A percentile compares a stretch with the other conserved stretches of the same genome.
Evolutionary conservation across 2,888 invertebrate genomes (phyloP).

Genomic region (Laothoe populi): DNA sequence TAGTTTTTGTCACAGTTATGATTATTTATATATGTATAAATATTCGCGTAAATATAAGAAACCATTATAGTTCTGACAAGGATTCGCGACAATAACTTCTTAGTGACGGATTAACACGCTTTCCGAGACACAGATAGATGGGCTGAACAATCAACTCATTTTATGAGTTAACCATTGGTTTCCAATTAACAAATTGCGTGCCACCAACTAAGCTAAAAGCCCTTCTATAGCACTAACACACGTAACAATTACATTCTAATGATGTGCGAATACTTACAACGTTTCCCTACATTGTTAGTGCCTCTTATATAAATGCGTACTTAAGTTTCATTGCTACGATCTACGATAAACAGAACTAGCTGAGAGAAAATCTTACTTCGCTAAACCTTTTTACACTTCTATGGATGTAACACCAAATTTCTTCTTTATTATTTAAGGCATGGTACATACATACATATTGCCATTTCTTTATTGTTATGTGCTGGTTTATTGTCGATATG

Average conservation of each 20-base stretch:
- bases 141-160: neutral
- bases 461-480: too few relatives aligned
- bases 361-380: constrained; percentile 8
- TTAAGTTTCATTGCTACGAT: constrained; percentile 23
- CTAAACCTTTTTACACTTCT: neutral
- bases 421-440: neutral
- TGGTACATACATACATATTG: neutral
- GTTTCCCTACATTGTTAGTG: constrained; percentile 18
- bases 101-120: too few relatives aligned
- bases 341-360: constrained; percentile 10
- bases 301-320: constrained; percentile 17
- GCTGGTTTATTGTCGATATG: neutral
- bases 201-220: constrained; percentile 3
- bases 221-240: constrained; percentile 1
- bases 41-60: too few relatives aligned
- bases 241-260: constrained; percentile 19
- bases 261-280: constrained; percentile 16
- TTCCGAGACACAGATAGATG: neutral
- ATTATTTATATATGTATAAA: too few relatives aligned
- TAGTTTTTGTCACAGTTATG: too few relatives aligned
- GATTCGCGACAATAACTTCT: too few relatives aligned
- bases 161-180: neutral
- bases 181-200: neutral
- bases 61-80: too few relatives aligned
- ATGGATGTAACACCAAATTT: neutral